Base-by-base conservation (phyloP, 2,113 vertebrate species). In the Lophochroa leadbeateri region DNA sequence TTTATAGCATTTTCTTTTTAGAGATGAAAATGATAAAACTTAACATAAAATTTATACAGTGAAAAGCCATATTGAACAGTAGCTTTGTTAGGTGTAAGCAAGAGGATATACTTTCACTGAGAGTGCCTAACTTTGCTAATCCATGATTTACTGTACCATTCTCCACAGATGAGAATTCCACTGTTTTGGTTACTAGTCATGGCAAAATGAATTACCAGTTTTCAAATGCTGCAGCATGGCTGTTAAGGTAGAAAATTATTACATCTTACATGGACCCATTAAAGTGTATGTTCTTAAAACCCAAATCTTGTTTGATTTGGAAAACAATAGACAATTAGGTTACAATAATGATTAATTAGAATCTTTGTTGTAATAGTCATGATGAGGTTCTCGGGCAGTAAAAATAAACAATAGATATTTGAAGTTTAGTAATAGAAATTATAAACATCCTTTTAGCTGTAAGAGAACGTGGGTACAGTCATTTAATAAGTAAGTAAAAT, bases 201-300 rank as follows among this genome's bases (percentile, higher is more conserved):
- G 67, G 69, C 68, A 87, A 97, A 97, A 93, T 92, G 78, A 96
- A 93, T 84, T 88, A 88, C 49, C 84, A 57, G 49, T 92, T 96
- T 94, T 88, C 57, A 74, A 55, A 90, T 69, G 49, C 81, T 82
- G 43, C 65, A 82, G 18, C 75, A 47, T 82, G 72, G 33, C 81
- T 96, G 64, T 90, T 90, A 96, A 92, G 43, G 78, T 79, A 96
- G 83, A 93, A 96, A 81, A 92, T 94, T 80, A 80, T 90, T 96
- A 86, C 57, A 71, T 75, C 65, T 90, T 96, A 46, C 64, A 67
- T 0, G 78, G 85, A 79, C 41, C 29, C 43, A 64, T 52, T 25
- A 72, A 39, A 78, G 86, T 64, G 12, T 75, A 52, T 75, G 58
- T 82, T 93, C 78, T 94, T 91, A 63, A 88, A 79, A 92, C 95